phyloP scores from a whole-genome alignment of 2,888 invertebrate species.

The Orthosia gothica region DNA sequence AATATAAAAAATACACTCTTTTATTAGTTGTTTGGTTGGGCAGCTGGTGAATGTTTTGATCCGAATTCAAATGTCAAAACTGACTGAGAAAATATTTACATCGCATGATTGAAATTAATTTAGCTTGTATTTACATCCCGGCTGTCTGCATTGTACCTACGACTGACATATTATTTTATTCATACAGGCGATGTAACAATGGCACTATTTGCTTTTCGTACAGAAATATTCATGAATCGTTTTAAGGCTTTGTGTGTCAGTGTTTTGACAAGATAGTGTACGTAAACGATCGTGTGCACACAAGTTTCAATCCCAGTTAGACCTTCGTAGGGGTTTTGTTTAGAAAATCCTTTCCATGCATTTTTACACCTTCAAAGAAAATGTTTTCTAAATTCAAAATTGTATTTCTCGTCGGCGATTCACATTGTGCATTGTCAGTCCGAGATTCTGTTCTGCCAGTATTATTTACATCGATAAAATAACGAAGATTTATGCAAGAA shows the following conservation, averaged over 20 bases:
- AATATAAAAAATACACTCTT: constrained; percentile 17
- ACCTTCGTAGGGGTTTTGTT: not conserved
- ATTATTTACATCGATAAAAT: constrained; percentile 1
- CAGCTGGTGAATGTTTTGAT: constrained; percentile 39
- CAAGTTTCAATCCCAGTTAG: not conserved
- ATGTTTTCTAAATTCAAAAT: not conserved
- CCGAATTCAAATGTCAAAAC: constrained; percentile 54
- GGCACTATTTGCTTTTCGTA: constrained; percentile 44
- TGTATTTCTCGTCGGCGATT: not conserved
- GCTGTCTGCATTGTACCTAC: constrained; percentile 40
- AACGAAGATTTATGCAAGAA: constrained; percentile 24
- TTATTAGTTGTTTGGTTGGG: constrained; percentile 31
- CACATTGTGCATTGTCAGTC: not conserved
- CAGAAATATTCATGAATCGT: constrained; percentile 54
- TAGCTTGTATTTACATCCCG: constrained; percentile 44
- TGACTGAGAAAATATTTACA: constrained; percentile 61
- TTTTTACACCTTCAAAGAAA: not conserved
- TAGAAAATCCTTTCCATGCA: not conserved
- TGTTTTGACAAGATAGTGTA: constrained; percentile 24
- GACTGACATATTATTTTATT: constrained; percentile 57
- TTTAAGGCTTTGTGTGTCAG: constrained; percentile 35
- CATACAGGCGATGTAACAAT: constrained; percentile 50
- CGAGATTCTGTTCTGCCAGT: not conserved
- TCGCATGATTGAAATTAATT: constrained; percentile 65
- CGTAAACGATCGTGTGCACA: not conserved